phyloP scores from a whole-genome alignment of 2,797 vertebrate species.

The Sebastes aleutianus region DNA sequence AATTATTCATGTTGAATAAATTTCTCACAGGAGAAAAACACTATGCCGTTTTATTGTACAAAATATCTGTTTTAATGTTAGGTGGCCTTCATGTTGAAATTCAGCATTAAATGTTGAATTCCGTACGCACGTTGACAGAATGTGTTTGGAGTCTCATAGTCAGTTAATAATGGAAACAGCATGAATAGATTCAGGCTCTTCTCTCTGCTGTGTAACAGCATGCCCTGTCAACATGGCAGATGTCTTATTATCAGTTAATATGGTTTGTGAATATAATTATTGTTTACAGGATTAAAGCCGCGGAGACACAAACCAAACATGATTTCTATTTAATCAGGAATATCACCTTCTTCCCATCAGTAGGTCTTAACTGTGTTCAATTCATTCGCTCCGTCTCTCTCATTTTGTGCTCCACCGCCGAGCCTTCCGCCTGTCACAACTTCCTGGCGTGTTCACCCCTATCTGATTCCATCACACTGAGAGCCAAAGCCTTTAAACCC shows the following conservation, averaged over 20 bases:
- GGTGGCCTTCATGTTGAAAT: background rate
- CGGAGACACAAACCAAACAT: constrained; percentile 29
- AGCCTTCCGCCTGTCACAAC: constrained; percentile 37
- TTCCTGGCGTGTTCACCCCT: constrained; percentile 48
- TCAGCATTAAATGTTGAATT: background rate
- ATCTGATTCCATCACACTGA: constrained; percentile 65
- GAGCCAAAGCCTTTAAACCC: constrained; percentile 65
- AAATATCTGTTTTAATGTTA: background rate
- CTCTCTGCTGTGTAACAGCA: background rate
- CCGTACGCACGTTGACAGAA: background rate
- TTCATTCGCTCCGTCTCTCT: background rate
- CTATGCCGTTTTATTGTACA: background rate
- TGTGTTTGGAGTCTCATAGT: background rate
- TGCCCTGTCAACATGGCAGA: background rate
- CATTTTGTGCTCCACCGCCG: background rate
- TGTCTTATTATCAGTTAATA: constrained; percentile 3
- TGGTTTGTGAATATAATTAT: background rate
- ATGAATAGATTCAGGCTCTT: background rate
- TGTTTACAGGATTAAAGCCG: constrained; percentile 20
- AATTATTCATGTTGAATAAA: constrained; percentile 54
- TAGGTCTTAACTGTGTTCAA: background rate
- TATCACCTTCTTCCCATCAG: background rate
- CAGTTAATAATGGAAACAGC: constrained; percentile 4
- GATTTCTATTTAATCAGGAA: constrained; percentile 27
- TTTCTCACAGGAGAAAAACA: constrained; percentile 8